Evolutionary conservation across 1,140 invertebrate species (phyloP).

Genomic region (Zeugodacus cucurbitae): DNA sequence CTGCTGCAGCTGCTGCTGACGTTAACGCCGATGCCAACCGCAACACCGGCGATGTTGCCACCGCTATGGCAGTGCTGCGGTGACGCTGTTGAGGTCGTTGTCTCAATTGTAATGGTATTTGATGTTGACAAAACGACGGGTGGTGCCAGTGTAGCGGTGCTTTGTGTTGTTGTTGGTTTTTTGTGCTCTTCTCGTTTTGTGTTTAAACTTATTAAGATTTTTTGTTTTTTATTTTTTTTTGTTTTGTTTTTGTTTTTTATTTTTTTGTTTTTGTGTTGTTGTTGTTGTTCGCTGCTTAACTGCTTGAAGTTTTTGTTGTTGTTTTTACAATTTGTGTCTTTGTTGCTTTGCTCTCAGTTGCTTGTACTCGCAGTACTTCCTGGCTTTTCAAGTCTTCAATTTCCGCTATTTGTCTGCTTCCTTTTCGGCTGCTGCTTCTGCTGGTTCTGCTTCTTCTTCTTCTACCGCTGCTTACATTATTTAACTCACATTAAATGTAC

Average conservation of each 20-base stretch:
- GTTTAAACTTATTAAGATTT: neutral
- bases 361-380: neutral
- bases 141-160: slow-evolving; percentile 7
- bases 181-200: neutral
- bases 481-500: neutral
- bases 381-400: neutral
- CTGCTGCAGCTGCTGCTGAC: neutral
- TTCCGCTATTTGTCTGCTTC: slow-evolving; percentile 12
- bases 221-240: neutral
- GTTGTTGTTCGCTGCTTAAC: too few relatives aligned
- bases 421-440: neutral
- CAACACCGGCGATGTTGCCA: neutral
- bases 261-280: neutral
- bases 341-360: neutral
- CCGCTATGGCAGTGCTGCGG: slow-evolving; percentile 46
- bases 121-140: slow-evolving; percentile 37
- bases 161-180: neutral
- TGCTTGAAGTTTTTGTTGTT: neutral
- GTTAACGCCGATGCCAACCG: neutral
- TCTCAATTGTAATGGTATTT: slow-evolving; percentile 40
- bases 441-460: neutral
- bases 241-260: neutral
- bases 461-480: neutral
- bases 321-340: neutral
- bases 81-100: slow-evolving; percentile 40